These are phyloP conservation scores for Stegostoma tigrinum DNA, from an alignment of 2,113 vertebrate genomes.

Conservation along the genomic window DNA sequence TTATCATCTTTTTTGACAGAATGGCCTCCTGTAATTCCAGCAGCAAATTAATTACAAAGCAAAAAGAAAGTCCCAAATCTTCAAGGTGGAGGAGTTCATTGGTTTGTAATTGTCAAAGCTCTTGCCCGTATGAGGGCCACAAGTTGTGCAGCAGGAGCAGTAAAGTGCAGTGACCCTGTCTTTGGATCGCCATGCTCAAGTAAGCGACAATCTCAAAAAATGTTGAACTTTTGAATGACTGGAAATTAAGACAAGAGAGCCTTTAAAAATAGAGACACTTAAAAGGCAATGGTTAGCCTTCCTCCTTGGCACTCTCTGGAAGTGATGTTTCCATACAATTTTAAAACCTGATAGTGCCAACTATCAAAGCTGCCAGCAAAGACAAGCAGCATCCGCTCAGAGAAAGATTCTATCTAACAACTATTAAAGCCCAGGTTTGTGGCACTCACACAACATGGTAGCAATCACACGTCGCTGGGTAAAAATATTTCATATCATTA, in stretches of 20 bases:
- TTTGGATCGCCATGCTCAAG: neutral
- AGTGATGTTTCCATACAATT: neutral
- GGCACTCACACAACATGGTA: too few relatives aligned
- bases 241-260: neutral
- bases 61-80: neutral
- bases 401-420: too few relatives aligned
- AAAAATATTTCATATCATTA: too few relatives aligned
- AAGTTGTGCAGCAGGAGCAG: neutral
- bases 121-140: neutral
- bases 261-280: neutral
- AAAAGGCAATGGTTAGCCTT: neutral
- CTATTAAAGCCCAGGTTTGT: too few relatives aligned
- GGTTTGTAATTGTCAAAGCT: neutral
- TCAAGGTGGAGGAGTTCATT: too few relatives aligned
- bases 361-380: neutral
- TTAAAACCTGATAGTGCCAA: neutral
- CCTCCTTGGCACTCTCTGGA: neutral
- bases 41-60: too few relatives aligned
- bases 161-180: neutral
- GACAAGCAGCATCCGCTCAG: neutral
- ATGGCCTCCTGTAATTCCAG: too few relatives aligned
- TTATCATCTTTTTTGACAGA: too few relatives aligned
- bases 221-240: neutral
- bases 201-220: neutral
- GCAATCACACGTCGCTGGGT: too few relatives aligned